These are phyloP conservation scores for Sterrhoptilus dennistouni DNA, from an alignment of 2,113 vertebrate species.

Conservation along the genomic window DNA sequence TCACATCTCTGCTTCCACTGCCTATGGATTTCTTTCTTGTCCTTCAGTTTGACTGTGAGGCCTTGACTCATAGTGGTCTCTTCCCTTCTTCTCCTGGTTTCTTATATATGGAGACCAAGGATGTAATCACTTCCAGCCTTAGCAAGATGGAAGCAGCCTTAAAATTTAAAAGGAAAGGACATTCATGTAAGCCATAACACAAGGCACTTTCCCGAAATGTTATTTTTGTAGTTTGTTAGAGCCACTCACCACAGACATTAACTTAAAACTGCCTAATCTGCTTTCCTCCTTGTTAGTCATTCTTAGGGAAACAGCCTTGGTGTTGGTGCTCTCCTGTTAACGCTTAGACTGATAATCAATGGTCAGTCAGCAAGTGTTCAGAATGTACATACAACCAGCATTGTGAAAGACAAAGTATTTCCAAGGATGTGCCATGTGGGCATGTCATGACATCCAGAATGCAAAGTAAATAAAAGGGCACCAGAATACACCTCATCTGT, in stretches of 20 bases:
- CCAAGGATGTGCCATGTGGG: not conserved
- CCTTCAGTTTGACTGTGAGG: not conserved
- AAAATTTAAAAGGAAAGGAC: not conserved
- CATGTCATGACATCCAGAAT: not conserved
- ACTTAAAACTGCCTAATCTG: not conserved
- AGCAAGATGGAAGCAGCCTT: not conserved
- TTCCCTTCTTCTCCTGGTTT: not conserved
- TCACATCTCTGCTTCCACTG: not conserved
- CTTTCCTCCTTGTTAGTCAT: not conserved
- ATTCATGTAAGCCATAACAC: not conserved
- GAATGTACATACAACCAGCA: not conserved
- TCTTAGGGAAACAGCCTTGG: not conserved
- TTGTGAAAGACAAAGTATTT: not conserved
- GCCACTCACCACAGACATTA: not conserved
- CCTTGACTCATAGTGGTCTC: fast-evolving
- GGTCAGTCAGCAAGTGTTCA: not conserved
- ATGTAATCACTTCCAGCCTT: not conserved
- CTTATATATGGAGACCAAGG: not conserved
- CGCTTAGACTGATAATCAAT: not conserved
- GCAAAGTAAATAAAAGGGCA: not conserved
- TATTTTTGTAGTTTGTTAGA: not conserved
- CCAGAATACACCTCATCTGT: not conserved
- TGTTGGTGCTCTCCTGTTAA: not conserved
- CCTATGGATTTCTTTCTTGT: not conserved
- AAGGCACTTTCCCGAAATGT: not conserved